Percentiles rank a stretch among this genome's conserved stretches.
phyloP scores from a whole-genome alignment of 2,113 vertebrate genomes.

The Gobio gobio region DNA sequence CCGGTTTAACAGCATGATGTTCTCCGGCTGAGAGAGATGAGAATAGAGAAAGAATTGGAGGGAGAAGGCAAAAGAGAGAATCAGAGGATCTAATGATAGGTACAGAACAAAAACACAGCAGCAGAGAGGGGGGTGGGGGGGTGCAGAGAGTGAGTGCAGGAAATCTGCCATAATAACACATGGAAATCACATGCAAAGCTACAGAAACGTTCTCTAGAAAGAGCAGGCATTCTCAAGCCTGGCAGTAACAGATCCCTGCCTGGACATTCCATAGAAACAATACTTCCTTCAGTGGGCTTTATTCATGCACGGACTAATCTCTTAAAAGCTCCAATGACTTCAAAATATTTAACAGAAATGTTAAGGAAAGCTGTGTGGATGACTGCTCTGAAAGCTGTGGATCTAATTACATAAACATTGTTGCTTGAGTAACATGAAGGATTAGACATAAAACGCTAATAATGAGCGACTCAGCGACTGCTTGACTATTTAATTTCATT shows the following conservation, averaged over 20 bases:
- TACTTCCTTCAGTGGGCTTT: slow-evolving; percentile 39
- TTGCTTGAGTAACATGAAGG: slow-evolving; percentile 15
- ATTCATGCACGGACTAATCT: slow-evolving; percentile 46
- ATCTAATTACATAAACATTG: slow-evolving; percentile 23
- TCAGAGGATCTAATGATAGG: neutral
- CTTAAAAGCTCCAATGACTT: slow-evolving; percentile 49
- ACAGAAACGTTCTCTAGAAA: slow-evolving; percentile 64
- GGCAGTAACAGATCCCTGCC: slow-evolving; percentile 32
- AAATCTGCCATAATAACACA: slow-evolving; percentile 57
- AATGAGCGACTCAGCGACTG: neutral
- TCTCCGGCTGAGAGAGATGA: slow-evolving; percentile 85
- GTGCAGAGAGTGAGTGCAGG: slow-evolving; percentile 37
- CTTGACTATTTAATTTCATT: neutral
- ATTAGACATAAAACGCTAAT: slow-evolving; percentile 30
- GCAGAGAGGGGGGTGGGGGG: neutral
- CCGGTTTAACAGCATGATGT: slow-evolving; percentile 96
- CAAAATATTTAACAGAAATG: slow-evolving; percentile 48
- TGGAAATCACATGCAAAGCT: slow-evolving; percentile 77
- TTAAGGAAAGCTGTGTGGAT: neutral
- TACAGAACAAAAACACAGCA: slow-evolving; percentile 18
- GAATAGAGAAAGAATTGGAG: neutral
- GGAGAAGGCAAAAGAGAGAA: slow-evolving; percentile 15
- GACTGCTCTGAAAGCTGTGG: slow-evolving; percentile 10
- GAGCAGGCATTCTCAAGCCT: slow-evolving; percentile 31
- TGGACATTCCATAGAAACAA: slow-evolving; percentile 55